Conservation (phyloP, 2,797 vertebrate species). For the Aldrovandia affinis region DNA sequence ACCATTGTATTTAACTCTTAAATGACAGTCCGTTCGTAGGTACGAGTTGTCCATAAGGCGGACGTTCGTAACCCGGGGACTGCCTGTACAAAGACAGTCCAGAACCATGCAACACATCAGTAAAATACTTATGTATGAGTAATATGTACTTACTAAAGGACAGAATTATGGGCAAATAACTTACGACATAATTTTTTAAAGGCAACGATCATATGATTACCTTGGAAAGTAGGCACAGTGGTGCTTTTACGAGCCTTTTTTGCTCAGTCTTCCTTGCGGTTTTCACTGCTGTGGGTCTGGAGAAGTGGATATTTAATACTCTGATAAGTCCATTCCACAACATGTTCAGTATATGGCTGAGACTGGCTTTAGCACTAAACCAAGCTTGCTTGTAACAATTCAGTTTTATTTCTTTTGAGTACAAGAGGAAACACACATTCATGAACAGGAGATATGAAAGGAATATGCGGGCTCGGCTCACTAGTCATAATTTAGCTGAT, state of each 20-base stretch:
- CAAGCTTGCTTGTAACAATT: background rate
- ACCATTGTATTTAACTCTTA: too few species aligned
- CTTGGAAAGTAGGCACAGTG: constrained; percentile 11
- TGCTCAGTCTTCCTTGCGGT: background rate
- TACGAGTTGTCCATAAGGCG: too few species aligned
- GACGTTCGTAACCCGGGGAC: background rate
- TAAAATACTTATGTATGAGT: background rate
- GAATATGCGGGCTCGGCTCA: background rate
- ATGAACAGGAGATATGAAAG: background rate
- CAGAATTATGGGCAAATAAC: constrained; percentile 2
- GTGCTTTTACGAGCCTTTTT: background rate
- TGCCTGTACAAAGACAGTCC: background rate
- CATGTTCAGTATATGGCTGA: background rate
- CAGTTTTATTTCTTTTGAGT: background rate
- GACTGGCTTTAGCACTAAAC: background rate
- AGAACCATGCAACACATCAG: background rate
- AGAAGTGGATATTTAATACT: background rate
- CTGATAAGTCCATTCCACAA: background rate
- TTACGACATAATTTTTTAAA: background rate
- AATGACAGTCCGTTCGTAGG: too few species aligned
- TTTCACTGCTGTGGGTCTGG: constrained; percentile 12
- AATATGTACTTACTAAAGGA: constrained; percentile 13
- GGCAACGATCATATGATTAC: background rate
- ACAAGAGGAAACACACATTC: background rate
- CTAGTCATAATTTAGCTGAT: background rate